Evolutionary conservation across 2,888 invertebrate species (phyloP), one percentile per base, ranked within the genome.

Genomic region (Malthinus seriepunctatus): DNA sequence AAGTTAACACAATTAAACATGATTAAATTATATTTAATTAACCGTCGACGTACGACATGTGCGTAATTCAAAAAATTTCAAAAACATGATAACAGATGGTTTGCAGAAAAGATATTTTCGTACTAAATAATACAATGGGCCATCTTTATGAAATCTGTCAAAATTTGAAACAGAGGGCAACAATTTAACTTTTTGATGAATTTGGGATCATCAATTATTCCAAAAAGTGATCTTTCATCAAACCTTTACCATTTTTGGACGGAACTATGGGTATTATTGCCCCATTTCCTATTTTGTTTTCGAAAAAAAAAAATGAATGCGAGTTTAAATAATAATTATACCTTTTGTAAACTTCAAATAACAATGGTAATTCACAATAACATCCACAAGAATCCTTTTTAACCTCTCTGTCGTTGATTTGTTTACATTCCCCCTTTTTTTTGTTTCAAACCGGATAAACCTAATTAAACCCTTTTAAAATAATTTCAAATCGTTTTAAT

Each of bases 81-180:
- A 51, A 46, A 50, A 55, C 37, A 31, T 10, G 39, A 38, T 50
- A 11, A 9, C 60, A 60, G 60, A 56, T 60, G 60, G 60, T 34
- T 46, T 56, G 56, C 60, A 52, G 51, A 60, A 59, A 59, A 50
- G 3, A 23, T 3, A 23, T 23, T 59, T 59, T 57, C 47, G 39
- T 23, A 23, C 39, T 15, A 9, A 34, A 42, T 31, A 44, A 51
- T 32, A 60, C 60, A 60, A 60, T 54, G 51, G 47, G 47, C 50
- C 52, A 50, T 44, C 51, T 51, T 55, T 51, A 44, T 55, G 55
- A 55, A 51, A 60, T 55, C 59, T 59, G 60, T 60, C 60, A 60
- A 51, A 49, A 47, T 50, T 51, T 50, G 14, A 34, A 38, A 38
- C 47, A 47, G 32, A 34, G 14, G 7, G 32, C 23, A 46, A 53